A percentile compares a stretch with the other conserved stretches of the same genome.
These are phyloP conservation scores for Ladona fulva DNA, from an alignment of 1,140 invertebrate genomes.

Conservation along the genomic window DNA sequence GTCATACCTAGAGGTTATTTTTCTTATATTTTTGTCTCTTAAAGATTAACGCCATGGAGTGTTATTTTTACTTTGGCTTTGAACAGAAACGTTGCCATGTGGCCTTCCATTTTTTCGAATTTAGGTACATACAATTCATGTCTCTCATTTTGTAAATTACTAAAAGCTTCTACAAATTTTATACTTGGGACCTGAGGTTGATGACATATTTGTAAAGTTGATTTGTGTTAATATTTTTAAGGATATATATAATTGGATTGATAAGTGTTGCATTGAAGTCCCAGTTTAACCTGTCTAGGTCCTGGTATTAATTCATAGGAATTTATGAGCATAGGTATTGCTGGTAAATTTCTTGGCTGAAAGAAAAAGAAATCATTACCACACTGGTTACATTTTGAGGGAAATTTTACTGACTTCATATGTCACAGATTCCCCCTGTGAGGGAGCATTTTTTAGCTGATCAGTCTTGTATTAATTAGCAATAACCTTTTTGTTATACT, in stretches of 20 bases:
- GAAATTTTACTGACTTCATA: not conserved
- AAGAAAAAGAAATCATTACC: not conserved
- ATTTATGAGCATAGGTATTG: not conserved
- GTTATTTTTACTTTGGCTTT: not conserved
- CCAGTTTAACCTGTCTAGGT: not conserved
- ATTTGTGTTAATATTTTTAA: not conserved
- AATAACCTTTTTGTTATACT: not conserved
- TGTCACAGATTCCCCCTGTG: not conserved
- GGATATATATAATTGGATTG: not conserved
- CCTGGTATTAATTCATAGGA: not conserved
- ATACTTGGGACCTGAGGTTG: slow-evolving; percentile 3
- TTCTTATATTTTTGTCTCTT: not conserved
- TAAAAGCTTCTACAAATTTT: not conserved
- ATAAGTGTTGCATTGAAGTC: not conserved
- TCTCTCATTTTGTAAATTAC: not conserved
- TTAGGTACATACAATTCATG: not conserved
- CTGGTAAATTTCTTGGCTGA: not conserved
- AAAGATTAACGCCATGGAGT: not conserved
- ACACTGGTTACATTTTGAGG: not conserved
- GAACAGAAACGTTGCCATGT: not conserved
- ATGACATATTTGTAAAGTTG: not conserved
- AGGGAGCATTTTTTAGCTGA: not conserved
- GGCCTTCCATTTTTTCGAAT: not conserved
- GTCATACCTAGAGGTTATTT: not conserved
- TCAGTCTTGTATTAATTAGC: not conserved